Conservation (phyloP, 2,888 invertebrate genomes). For the Philonicus albiceps region DNA sequence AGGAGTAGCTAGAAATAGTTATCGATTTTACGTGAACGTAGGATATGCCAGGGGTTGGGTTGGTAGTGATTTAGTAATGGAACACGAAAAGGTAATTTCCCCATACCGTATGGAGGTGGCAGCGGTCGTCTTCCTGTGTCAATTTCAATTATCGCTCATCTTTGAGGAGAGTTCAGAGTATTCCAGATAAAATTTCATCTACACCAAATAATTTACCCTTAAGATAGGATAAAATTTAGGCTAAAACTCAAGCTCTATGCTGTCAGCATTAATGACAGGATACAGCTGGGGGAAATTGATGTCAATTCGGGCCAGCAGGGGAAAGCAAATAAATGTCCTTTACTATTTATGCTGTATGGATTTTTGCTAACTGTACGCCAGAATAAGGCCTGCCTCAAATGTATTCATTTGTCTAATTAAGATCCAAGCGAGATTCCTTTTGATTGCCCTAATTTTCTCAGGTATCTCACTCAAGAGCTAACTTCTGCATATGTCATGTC, state of each 20-base stretch:
- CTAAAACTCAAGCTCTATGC: background rate
- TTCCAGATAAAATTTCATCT: background rate
- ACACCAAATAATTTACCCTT: background rate
- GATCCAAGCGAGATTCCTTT: background rate
- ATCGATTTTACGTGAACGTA: background rate
- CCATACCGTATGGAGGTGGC: background rate
- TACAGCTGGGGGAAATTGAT: constrained; percentile 19
- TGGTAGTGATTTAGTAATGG: background rate
- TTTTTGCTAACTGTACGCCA: background rate
- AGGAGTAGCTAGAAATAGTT: background rate
- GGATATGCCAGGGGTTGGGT: background rate
- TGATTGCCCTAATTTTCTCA: background rate
- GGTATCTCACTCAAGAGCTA: background rate
- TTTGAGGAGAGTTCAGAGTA: background rate
- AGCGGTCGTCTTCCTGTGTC: constrained; percentile 2
- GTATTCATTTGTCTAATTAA: background rate
- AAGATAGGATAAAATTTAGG: background rate
- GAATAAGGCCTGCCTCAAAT: background rate
- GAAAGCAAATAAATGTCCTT: background rate
- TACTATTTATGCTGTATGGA: background rate
- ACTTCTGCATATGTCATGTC: background rate
- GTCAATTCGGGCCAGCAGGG: background rate
- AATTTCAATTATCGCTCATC: constrained; percentile 19
- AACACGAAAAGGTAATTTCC: background rate
- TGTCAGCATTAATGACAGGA: constrained; percentile 10